These are phyloP conservation scores for Cepphus grylle DNA, from an alignment of 2,113 vertebrate species.

Conservation along the genomic window DNA sequence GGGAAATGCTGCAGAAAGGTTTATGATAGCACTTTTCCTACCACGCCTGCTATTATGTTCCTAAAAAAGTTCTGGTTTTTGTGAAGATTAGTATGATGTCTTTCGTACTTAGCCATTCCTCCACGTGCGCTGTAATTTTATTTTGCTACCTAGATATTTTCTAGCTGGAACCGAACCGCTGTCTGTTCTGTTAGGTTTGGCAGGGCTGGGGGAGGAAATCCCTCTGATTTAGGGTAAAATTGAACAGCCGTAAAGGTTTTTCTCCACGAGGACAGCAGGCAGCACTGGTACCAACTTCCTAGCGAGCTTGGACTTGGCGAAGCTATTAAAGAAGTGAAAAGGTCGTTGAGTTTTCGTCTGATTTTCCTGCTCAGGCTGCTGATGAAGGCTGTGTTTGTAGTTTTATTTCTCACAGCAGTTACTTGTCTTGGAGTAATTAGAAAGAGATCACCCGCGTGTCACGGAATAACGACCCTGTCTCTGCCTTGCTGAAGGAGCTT, in stretches of 20 bases:
- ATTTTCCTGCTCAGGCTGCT: neutral
- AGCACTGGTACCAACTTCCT: neutral
- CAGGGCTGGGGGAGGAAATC: neutral
- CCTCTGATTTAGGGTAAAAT: neutral
- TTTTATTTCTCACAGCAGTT: neutral
- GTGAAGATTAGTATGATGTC: rapidly evolving
- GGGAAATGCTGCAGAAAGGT: neutral
- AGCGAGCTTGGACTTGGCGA: neutral
- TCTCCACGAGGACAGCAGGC: neutral
- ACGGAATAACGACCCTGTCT: neutral
- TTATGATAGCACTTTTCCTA: neutral
- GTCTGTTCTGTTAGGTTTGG: rapidly evolving
- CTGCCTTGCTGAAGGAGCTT: neutral
- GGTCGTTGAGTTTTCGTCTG: neutral
- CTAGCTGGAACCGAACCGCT: neutral
- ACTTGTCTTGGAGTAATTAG: neutral
- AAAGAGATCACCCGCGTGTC: neutral
- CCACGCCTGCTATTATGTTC: rapidly evolving
- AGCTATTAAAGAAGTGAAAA: neutral
- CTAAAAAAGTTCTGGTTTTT: neutral
- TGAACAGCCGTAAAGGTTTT: neutral
- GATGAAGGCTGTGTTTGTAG: neutral
- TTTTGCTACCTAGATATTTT: neutral
- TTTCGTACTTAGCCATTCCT: neutral
- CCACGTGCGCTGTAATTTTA: rapidly evolving